Conservation (phyloP, 2,797 vertebrate genomes). For the Semaprochilodus insignis region DNA sequence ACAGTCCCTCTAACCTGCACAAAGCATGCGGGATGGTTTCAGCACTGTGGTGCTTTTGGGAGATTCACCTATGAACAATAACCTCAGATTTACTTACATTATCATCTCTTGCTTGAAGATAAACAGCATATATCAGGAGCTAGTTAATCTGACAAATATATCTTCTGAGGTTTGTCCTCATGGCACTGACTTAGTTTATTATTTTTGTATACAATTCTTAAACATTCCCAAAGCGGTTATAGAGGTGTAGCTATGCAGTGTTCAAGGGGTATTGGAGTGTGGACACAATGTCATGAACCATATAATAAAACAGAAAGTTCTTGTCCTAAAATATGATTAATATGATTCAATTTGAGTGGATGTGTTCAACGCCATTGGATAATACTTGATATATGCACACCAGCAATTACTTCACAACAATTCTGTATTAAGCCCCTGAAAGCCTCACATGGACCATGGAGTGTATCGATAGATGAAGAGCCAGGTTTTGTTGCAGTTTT, state of each 20-base stretch:
- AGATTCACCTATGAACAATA: not conserved
- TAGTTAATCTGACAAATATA: not conserved
- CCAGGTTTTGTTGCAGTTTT: no score
- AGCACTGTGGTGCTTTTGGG: not conserved
- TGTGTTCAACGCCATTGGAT: no score
- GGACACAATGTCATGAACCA: not conserved
- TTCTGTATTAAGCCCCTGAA: no score
- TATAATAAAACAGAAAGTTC: no score
- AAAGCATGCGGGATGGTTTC: not conserved
- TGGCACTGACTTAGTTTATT: not conserved
- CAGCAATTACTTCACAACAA: no score
- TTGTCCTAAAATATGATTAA: no score
- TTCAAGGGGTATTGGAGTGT: not conserved
- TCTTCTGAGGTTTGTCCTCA: not conserved
- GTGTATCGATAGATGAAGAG: no score
- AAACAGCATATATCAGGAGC: not conserved
- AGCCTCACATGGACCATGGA: no score
- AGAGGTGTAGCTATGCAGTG: conserved; percentile 45
- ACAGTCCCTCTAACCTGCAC: not conserved
- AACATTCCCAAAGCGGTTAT: not conserved
- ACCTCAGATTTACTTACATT: not conserved
- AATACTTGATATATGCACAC: no score
- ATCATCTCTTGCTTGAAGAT: conserved; percentile 8
- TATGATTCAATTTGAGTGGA: no score
- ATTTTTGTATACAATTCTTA: conserved; percentile 51